phyloP scores from a whole-genome alignment of 2,888 invertebrate genomes.

The Gisinianus flammeolus region DNA sequence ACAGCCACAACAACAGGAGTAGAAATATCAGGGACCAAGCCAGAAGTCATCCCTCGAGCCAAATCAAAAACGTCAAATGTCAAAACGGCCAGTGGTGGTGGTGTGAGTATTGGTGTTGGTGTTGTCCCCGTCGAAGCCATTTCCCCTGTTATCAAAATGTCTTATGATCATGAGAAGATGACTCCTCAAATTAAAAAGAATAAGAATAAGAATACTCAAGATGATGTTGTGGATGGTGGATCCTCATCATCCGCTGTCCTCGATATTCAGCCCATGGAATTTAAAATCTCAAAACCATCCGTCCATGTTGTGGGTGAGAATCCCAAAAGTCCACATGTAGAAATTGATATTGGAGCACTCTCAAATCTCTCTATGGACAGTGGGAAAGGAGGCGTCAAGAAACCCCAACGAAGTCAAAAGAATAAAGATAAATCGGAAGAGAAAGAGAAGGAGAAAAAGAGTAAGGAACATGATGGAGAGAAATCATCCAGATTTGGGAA shows the following conservation, averaged over 20 bases:
- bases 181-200: not conserved
- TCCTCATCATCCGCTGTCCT: slow-evolving; percentile 40
- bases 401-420: slow-evolving; percentile 30
- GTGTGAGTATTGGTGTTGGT: slow-evolving; percentile 7
- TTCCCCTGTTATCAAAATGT: slow-evolving; percentile 56
- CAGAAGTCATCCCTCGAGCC: slow-evolving; percentile 53
- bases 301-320: not conserved
- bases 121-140: slow-evolving; percentile 55
- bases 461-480: slow-evolving; percentile 24
- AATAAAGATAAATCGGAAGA: slow-evolving; percentile 13
- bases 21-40: slow-evolving; percentile 34
- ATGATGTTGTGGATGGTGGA: not conserved
- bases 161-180: slow-evolving; percentile 34
- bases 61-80: slow-evolving; percentile 50
- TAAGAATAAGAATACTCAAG: slow-evolving; percentile 39
- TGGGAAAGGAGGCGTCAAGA: slow-evolving; percentile 26
- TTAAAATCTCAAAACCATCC: slow-evolving; percentile 28
- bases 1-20: not conserved
- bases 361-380: slow-evolving; percentile 38
- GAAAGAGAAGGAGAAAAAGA: slow-evolving; percentile 28
- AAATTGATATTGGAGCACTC: slow-evolving; percentile 41
- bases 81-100: slow-evolving; percentile 39
- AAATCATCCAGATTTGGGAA: slow-evolving; percentile 53
- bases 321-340: slow-evolving; percentile 5
- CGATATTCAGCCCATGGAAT: slow-evolving; percentile 48